Conservation (phyloP, 2,113 vertebrate genomes). For the Brachyhypopomus gauderio region DNA sequence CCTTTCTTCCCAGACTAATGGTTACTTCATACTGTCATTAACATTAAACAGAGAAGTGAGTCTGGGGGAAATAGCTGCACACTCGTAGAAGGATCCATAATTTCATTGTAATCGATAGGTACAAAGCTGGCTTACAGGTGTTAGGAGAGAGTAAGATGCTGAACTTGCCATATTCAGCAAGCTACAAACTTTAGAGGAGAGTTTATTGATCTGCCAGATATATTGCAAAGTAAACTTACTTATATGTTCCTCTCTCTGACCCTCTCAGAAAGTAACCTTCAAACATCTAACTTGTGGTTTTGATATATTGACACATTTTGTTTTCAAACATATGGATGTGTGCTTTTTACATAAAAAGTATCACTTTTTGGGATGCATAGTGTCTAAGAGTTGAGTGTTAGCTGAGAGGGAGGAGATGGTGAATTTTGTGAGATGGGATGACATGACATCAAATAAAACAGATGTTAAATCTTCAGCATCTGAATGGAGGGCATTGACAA, state of each 20-base stretch:
- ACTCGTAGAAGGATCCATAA: constrained; percentile 1
- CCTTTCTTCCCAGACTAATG: too few relatives aligned
- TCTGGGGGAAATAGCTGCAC: background rate
- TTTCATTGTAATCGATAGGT: constrained; percentile 20
- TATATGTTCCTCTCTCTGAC: background rate
- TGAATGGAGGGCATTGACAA: too few relatives aligned
- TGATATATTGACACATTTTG: too few relatives aligned
- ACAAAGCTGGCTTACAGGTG: constrained; percentile 2
- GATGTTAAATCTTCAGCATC: too few relatives aligned
- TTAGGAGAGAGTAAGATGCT: constrained; percentile 1
- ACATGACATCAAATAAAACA: too few relatives aligned
- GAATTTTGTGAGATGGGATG: too few relatives aligned
- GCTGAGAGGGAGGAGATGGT: background rate
- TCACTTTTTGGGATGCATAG: background rate
- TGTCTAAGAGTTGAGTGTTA: background rate
- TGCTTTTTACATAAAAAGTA: too few relatives aligned
- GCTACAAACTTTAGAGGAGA: constrained; percentile 13
- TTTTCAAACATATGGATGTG: too few relatives aligned
- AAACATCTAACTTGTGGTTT: background rate
- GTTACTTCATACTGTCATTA: too few relatives aligned
- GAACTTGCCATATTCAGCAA: constrained; percentile 23
- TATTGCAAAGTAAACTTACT: background rate
- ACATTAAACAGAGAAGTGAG: too few relatives aligned
- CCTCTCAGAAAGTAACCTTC: background rate
- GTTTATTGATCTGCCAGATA: background rate